Base-by-base conservation (phyloP, 2,888 invertebrate genomes). In the Druceiella hillmani region DNA sequence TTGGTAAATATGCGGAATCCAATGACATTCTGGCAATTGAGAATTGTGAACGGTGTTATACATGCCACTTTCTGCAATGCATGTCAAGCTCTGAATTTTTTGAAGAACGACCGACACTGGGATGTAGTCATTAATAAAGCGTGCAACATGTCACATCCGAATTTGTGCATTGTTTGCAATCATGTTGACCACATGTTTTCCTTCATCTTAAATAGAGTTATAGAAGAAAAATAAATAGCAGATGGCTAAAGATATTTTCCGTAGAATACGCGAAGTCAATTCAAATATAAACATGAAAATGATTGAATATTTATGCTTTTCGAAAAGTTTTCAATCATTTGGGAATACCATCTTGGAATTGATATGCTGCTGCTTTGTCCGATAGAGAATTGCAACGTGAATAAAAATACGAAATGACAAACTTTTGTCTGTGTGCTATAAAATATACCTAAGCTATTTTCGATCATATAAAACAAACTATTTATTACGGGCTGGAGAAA, bases 161-260 rank as follows among this genome's bases (percentile, higher is more conserved):
- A 20, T 20, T 20, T 20, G 22, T 20, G 22, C 22, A 9, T 20
- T 20, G n/a, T 20, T 20, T 20, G 22, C n/a, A 20, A 20, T 20
- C 6, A 20, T 20, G 6, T 20, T 20, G 22, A 20, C 22, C 22
- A 9, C 22, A 6, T 20, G 22, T 9, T 20, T 9, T 20, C 22
- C 22, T 20, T 20, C 22, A 20, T 20, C 22, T 20, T 9, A 6
- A 20, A 7, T 9, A 20, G 22, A 20, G 22, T 9, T 20, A 20
- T 20, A 20, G 22, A 9, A 20, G 22, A n/a, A n/a, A n/a, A n/a
- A n/a, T n/a, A n/a, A n/a, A n/a, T n/a, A n/a, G n/a, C n/a, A n/a
- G n/a, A n/a, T n/a, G n/a, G n/a, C n/a, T n/a, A n/a, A n/a, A n/a
- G n/a, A n/a, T n/a, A n/a, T n/a, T n/a, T n/a, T n/a, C 22, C 22